Percentiles rank a stretch among this genome's conserved stretches.
These are phyloP conservation scores for Corythornis vintsioides DNA, from an alignment of 2,113 vertebrate genomes.

Conservation along the genomic window DNA sequence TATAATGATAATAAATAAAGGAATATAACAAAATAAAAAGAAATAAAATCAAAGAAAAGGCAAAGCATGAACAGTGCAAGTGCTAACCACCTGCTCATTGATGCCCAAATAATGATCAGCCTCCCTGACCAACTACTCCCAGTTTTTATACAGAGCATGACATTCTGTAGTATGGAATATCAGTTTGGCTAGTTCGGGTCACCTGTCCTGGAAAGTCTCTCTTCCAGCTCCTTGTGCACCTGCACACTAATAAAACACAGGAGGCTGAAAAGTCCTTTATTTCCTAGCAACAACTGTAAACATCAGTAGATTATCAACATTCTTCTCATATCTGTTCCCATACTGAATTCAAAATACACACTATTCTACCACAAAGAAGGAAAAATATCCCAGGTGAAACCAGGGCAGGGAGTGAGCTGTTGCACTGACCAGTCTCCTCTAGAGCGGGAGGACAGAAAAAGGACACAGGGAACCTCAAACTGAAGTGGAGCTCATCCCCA, in stretches of 20 bases:
- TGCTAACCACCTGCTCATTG: neutral
- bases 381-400: too few relatives aligned
- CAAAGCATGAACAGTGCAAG: neutral
- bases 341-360: too few relatives aligned
- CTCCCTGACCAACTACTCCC: neutral
- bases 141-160: neutral
- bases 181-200: too few relatives aligned
- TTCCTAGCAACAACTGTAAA: too few relatives aligned
- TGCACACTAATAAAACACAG: too few relatives aligned
- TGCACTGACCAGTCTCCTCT: neutral
- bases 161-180: too few relatives aligned
- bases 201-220: too few relatives aligned
- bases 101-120: neutral
- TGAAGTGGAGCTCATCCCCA: neutral
- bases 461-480: neutral
- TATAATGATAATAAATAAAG: neutral
- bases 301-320: too few relatives aligned
- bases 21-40: neutral
- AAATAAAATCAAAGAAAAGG: neutral
- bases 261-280: too few relatives aligned
- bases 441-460: neutral
- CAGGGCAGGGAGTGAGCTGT: neutral
- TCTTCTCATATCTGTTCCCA: too few relatives aligned
- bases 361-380: too few relatives aligned
- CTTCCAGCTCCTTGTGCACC: too few relatives aligned